Conservation (phyloP, 2,113 vertebrate species). For the Macquaria australasica region DNA sequence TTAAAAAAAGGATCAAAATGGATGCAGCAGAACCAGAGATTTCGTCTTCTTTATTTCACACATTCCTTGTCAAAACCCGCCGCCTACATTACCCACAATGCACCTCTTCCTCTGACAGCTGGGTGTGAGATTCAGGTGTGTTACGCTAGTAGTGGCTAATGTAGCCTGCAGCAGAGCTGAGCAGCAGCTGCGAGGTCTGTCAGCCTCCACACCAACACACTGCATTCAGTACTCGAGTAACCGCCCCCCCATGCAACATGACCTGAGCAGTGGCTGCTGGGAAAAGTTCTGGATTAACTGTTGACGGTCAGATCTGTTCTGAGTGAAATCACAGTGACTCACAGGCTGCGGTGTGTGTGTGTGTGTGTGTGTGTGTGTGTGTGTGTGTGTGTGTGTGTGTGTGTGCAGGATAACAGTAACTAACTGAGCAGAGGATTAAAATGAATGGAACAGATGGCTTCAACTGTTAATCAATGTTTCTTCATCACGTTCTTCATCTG, state of each 20-base stretch:
- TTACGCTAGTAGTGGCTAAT: no score
- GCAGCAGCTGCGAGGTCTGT: no score
- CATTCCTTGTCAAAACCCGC: no score
- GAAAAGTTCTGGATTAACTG: constrained; percentile 20
- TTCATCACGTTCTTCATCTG: background rate
- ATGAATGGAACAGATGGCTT: background rate
- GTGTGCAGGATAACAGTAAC: background rate
- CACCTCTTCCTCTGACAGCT: no score
- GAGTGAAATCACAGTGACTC: constrained; percentile 22
- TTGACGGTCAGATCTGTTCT: background rate
- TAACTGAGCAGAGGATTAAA: constrained; percentile 4
- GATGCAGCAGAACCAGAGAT: no score
- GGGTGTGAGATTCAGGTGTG: no score
- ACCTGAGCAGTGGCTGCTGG: constrained; percentile 20
- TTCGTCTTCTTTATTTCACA: no score
- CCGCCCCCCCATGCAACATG: background rate
- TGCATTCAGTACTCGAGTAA: no score
- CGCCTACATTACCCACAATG: no score
- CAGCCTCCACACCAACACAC: no score
- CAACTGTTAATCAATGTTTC: constrained; percentile 2
- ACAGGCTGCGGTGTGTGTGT: constrained; percentile 8
- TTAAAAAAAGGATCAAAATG: no score
- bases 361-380: background rate
- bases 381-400: constrained; percentile 6
- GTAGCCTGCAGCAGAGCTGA: no score